Percentiles rank a stretch among this genome's conserved stretches.
Evolutionary conservation across 2,113 vertebrate genomes (phyloP).

Genomic region (Dryoscopus gambensis): DNA sequence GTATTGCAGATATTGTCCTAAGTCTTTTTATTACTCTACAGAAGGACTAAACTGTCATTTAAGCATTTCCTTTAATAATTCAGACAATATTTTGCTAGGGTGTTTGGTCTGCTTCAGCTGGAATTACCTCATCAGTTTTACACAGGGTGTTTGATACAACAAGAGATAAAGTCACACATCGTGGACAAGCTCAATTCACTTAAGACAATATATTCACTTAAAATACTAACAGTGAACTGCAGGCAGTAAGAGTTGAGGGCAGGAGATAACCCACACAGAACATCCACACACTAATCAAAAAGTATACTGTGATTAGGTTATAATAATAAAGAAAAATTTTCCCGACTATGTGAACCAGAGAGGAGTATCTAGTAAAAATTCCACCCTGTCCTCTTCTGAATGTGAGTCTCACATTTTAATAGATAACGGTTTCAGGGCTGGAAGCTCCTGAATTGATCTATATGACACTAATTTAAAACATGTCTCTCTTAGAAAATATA

Average conservation of each 20-base stretch:
- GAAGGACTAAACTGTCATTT: neutral
- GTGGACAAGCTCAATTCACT: neutral
- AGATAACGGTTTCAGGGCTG: neutral
- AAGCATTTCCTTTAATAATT: neutral
- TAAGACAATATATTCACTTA: neutral
- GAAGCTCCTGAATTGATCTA: neutral
- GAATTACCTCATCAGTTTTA: neutral
- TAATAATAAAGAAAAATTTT: neutral
- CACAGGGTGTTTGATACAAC: neutral
- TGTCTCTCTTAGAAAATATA: neutral
- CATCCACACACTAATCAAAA: neutral
- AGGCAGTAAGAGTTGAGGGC: neutral
- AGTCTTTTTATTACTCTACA: neutral
- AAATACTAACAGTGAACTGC: neutral
- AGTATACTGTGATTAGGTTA: neutral
- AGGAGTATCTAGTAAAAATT: neutral
- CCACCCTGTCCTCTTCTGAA: neutral
- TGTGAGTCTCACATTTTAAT: neutral
- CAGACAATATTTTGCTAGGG: neutral
- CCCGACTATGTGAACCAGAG: neutral
- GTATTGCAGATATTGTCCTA: neutral
- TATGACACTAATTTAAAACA: neutral
- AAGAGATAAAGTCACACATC: neutral
- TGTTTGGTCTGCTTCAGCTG: neutral
- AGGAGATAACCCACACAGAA: neutral